phyloP scores from a whole-genome alignment of 2,113 vertebrate species.

The Phocoena phocoena region DNA sequence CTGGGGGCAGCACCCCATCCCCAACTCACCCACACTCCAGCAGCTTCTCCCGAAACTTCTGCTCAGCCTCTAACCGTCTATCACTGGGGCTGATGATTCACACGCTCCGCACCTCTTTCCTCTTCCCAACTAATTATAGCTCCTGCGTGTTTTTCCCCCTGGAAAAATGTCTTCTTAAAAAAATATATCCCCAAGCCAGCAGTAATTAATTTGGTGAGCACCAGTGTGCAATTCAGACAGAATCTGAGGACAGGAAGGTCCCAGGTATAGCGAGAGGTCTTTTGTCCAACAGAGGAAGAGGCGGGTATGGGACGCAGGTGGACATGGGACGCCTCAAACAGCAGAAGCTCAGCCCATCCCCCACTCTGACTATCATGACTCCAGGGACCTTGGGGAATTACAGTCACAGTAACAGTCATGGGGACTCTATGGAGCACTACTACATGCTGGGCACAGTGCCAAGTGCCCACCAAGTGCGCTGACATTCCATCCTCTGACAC shows the following conservation, averaged over 20 bases:
- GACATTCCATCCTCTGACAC: neutral
- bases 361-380: fast-evolving
- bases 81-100: conserved; percentile 71
- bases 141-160: conserved; percentile 58
- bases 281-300: neutral
- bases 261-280: neutral
- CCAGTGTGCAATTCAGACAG: neutral
- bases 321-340: neutral
- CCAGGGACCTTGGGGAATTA: neutral
- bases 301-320: fast-evolving
- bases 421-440: neutral
- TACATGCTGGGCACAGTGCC: neutral
- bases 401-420: neutral
- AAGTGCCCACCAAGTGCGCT: neutral
- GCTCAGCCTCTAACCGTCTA: conserved; percentile 45
- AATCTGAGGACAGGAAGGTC: neutral
- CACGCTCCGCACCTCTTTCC: conserved; percentile 64
- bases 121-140: conserved; percentile 77
- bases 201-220: conserved; percentile 49
- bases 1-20: neutral
- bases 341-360: neutral
- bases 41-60: conserved; percentile 16
- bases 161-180: conserved; percentile 73
- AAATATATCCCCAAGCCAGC: conserved; percentile 41
- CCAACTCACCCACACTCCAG: conserved; percentile 36